phyloP scores from a whole-genome alignment of 1,140 invertebrate species.

The Venustaconcha ellipsiformis region DNA sequence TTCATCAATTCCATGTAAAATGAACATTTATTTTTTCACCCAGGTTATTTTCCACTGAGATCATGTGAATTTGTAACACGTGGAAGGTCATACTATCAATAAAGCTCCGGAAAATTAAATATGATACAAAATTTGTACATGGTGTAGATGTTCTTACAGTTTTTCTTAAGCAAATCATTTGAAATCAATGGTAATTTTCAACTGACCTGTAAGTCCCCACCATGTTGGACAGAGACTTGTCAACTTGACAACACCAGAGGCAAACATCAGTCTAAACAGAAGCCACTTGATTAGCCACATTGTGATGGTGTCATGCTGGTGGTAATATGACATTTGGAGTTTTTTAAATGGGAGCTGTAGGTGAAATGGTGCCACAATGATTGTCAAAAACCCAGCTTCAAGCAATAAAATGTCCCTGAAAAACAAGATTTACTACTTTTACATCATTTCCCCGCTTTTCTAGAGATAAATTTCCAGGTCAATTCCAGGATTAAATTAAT shows the following conservation, averaged over 20 bases:
- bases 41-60: too few species aligned
- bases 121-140: too few species aligned
- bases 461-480: too few species aligned
- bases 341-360: constrained; percentile 51
- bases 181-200: background rate
- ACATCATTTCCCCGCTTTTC: too few species aligned
- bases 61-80: too few species aligned
- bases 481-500: too few species aligned
- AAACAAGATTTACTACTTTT: constrained; percentile 5
- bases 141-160: too few species aligned
- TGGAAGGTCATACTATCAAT: too few species aligned
- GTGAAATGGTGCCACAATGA: constrained; percentile 79
- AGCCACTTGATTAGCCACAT: constrained; percentile 85
- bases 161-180: too few species aligned
- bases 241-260: constrained; percentile 82
- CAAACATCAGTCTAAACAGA: constrained; percentile 83
- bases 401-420: constrained; percentile 81
- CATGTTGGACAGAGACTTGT: constrained; percentile 82
- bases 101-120: too few species aligned
- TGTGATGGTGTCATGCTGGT: constrained; percentile 70
- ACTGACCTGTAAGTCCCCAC: constrained; percentile 84
- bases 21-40: too few species aligned
- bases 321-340: constrained; percentile 67
- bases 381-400: constrained; percentile 82
- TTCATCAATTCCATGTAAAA: too few species aligned